Evolutionary conservation across 2,888 invertebrate species (phyloP), one percentile per base, ranked within the genome.

Genomic region (Caenorhabditis sinica): DNA sequence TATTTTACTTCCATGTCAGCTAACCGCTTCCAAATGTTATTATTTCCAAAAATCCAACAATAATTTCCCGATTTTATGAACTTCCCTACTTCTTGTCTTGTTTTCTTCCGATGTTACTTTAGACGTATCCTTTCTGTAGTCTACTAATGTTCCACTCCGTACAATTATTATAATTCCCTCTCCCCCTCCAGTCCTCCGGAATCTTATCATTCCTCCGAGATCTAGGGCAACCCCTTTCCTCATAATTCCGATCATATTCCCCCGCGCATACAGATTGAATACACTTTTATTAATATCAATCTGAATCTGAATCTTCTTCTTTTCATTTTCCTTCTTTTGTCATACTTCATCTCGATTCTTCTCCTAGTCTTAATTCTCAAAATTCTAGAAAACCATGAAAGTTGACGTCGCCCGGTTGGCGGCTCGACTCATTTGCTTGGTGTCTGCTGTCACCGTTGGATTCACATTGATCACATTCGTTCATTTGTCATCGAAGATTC

Each of bases 351-450:
- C n/a, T 60, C 9, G 4, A 25, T 6, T 17, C 25, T 58, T 28
- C 30, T 6, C 56, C 30, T 28, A 53, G 20, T 2, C 15, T 25
- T 13, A 23, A 23, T 13, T 25, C 25, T 40, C 40, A 40, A 51
- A 51, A 36, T 63, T 25, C 20, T 33, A 30, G 33, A 33, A 28
- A 20, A 25, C n/a, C 36, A 61, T 77, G 75, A 49, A 51, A 40
- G 63, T 82, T 13, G 75, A 75, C 30, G 71, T 65, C 51, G 75
- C 65, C 40, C 75, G 75, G 25, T 51, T 82, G 49, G 75, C 30
- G 8, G 82, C 66, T 5, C 25, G 49, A 9, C 73, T 82, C 40
- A 30, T 71, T 25, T 75, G 69, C 23, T 45, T 71, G n/a, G 65
- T 75, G 6, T 82, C 81, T 3, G 49, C 68, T 1, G 8, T 61